Evolutionary conservation across 2,888 invertebrate genomes (phyloP).

Genomic region (Lasioglossum calceatum): DNA sequence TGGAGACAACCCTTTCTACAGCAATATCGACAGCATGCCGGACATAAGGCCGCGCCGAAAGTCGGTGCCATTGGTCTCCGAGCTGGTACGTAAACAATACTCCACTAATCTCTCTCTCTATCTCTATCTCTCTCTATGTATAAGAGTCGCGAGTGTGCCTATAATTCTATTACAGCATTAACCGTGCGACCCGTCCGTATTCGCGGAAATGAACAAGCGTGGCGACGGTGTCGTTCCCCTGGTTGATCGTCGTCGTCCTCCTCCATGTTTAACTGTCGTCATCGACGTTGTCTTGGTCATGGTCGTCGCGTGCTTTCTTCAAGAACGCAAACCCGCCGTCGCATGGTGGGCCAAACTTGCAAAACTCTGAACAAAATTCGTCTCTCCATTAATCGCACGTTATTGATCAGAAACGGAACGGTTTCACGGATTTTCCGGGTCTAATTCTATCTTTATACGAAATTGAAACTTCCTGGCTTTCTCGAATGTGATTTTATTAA

Average conservation of each 20-base stretch:
- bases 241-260: conserved; percentile 29
- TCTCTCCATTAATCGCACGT: neutral
- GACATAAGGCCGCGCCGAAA: conserved; percentile 98
- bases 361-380: neutral
- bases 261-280: conserved; percentile 37
- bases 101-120: conserved; percentile 45
- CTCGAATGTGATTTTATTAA: no score
- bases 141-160: conserved; percentile 40
- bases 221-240: conserved; percentile 48
- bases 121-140: conserved; percentile 1
- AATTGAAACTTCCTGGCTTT: no score
- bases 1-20: conserved; percentile 99
- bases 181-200: conserved; percentile 75
- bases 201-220: conserved; percentile 74
- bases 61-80: conserved; percentile 99
- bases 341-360: neutral
- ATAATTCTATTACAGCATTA: conserved; percentile 48
- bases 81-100: conserved; percentile 93
- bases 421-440: no score
- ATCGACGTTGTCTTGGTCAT: conserved; percentile 60
- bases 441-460: no score
- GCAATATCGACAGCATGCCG: conserved; percentile 99
- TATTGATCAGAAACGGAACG: neutral
- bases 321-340: neutral
- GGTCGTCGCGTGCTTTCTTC: conserved; percentile 9